A percentile compares a stretch with the other conserved stretches of the same genome.
These are phyloP conservation scores for Scrobipalpa costella DNA, from an alignment of 2,888 invertebrate species.

Conservation along the genomic window DNA sequence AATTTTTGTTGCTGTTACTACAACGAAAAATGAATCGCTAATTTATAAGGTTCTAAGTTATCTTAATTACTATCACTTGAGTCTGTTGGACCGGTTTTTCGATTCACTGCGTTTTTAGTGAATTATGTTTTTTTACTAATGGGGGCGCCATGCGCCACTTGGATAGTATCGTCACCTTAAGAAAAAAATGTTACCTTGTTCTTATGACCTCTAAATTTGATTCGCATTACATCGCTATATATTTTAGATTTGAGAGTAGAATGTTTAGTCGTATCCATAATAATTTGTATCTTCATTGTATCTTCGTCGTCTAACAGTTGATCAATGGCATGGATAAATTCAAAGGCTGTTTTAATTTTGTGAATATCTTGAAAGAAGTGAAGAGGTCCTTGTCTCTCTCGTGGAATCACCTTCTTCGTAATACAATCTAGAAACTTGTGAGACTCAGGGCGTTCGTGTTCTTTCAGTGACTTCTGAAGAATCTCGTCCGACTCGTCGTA, in stretches of 20 bases:
- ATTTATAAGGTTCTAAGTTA: no score
- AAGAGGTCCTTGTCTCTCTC: slow-evolving; percentile 53
- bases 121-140: no score
- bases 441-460: slow-evolving; percentile 51
- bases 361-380: slow-evolving; percentile 72
- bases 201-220: slow-evolving; percentile 71
- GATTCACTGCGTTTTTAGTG: no score
- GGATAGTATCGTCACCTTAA: background rate
- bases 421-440: slow-evolving; percentile 63
- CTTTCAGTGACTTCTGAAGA: slow-evolving; percentile 50
- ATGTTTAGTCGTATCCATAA: slow-evolving; percentile 74
- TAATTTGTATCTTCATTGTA: slow-evolving; percentile 68
- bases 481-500: slow-evolving; percentile 65
- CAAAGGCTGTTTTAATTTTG: slow-evolving; percentile 71
- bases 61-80: no score
- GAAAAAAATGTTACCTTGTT: slow-evolving; percentile 55
- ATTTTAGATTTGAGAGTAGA: slow-evolving; percentile 61
- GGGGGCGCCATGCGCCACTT: no score
- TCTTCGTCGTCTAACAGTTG: slow-evolving; percentile 69
- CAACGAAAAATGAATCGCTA: no score
- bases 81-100: no score
- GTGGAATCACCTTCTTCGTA: slow-evolving; percentile 62
- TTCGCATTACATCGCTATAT: slow-evolving; percentile 63
- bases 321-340: slow-evolving; percentile 61
- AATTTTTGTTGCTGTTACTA: no score